These are phyloP conservation scores for Heterodera filipjevi DNA, from an alignment of 2,888 invertebrate species.

Conservation along the genomic window DNA sequence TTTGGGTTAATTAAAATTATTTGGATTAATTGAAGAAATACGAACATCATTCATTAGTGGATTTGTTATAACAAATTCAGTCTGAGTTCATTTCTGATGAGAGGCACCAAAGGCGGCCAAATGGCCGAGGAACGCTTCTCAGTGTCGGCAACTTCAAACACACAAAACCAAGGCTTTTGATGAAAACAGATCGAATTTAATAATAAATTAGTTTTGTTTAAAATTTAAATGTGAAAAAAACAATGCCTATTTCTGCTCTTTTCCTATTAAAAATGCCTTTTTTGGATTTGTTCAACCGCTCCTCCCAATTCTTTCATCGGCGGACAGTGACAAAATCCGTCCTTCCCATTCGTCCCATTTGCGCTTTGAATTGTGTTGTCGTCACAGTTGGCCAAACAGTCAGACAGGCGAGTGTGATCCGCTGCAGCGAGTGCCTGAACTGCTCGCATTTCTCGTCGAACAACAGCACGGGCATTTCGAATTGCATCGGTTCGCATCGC, in stretches of 20 bases:
- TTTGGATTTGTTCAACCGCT: not conserved
- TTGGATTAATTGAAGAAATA: not conserved
- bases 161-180: not conserved
- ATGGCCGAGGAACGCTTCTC: constrained; percentile 13
- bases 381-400: constrained; percentile 5
- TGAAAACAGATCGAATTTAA: too few relatives aligned
- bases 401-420: constrained; percentile 29
- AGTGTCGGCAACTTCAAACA: constrained; percentile 11
- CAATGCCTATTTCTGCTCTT: not conserved
- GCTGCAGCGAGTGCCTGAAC: constrained; percentile 16
- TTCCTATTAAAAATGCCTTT: not conserved
- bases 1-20: constrained; percentile 20
- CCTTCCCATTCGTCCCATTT: not conserved
- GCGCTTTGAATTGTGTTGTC: not conserved
- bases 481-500: constrained; percentile 33
- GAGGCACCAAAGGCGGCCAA: not conserved
- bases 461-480: constrained; percentile 29
- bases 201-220: too few relatives aligned
- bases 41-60: not conserved
- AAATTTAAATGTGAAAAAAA: too few relatives aligned
- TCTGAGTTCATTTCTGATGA: not conserved
- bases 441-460: constrained; percentile 31
- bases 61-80: constrained; percentile 21
- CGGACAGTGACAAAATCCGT: not conserved
- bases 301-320: not conserved